Base-by-base conservation (phyloP, 1,140 invertebrate species). In the Anagrus nilaparvatae region DNA sequence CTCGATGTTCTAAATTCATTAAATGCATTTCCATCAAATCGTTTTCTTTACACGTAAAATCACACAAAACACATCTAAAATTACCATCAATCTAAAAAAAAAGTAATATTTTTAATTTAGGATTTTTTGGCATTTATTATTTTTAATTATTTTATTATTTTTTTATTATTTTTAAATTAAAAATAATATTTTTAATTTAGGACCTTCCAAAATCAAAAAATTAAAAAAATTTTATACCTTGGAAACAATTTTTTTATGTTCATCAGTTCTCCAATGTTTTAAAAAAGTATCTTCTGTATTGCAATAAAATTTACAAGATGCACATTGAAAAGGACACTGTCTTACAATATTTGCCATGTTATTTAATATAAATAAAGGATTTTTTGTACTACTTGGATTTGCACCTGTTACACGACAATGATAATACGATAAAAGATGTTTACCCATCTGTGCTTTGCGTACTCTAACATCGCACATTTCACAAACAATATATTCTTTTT, bases 241-340 rank as follows among this genome's bases (percentile, higher is more conserved):
- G 7, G 60, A 47, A 21, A 74, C 66, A 13, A 58, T 72, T 5
- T 58, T 21, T 23, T 56, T 51, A 46, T 92, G 87, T 10, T 70
- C 61, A 1, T 67, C 51, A 5, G 81, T 82, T 18, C 68, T 66
- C 79, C 87, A 85, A 56, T 92, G 87, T 9, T 69, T 64, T 53
- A 84, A 64, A 53, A 90, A 87, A 32, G 77, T 70, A 16, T 75
- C 66, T 18, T 81, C 71, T 34, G 76, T 79, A 58, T 90, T 89
- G 50, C 81, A 84, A 63, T 87, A 92, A 62, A 87, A 92, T 31
- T 77, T 76, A 62, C 88, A 93, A 2, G 81, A 69, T 16, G 74
- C 74, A 55, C 87, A 93, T 59, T 89, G 87, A 56, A 83, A 92
- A 1, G 84, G 84, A 41, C 82, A 81, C 50, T 88, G 79, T 24